Evolutionary conservation across 2,113 vertebrate genomes (phyloP), one percentile per base, ranked within the genome.

Genomic region (Chlorodrepanis virens): DNA sequence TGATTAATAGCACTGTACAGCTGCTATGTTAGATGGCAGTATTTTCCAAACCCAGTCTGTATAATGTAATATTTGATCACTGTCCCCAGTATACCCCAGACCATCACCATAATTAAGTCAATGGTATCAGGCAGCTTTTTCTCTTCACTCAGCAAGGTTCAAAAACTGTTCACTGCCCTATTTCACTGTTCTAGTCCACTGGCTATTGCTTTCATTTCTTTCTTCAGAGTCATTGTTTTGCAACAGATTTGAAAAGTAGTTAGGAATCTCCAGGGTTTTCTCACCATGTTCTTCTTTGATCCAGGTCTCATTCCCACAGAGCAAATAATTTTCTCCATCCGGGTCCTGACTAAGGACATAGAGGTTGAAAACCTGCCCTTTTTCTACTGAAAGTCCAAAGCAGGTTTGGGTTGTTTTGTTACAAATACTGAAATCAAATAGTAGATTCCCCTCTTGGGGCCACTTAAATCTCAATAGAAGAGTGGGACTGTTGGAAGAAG

Each of bases 21-120:
- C 2, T 83, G 18, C 35, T 86, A 10, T 28, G 16, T 70, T 83
- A 83, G 37, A 80, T 15, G 18, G 18, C 63, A 87, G 59, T 64
- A 40, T 42, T 33, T 45, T 27, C 25, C 21, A 80, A 91, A 92
- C 70, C 1, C 1, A 40, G 45, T 35, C 50, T 54, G 37, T 31
- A 63, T 45, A 90, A 61, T 7, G 28, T 53, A 94, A 4, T 54
- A 91, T 37, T 44, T 59, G 6, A 50, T 67, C 37, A 57, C 6
- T 0, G 0, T 42, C 21, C 5, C 39, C 50, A 77, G 8, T 14
- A 63, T 12, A 42, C 42, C 52, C 70, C 3, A 1, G 39, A 90
- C 8, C 11, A 63, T 27, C 59, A 80, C 33, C 19, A 50, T 70
- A 83, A 90, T 77, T 70, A 90, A 59, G 28, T 16, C 42, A 83